Percentiles rank a stretch among this genome's conserved stretches.
These are phyloP conservation scores for Ceyx melanurus DNA, from an alignment of 2,113 vertebrate genomes.

Conservation along the genomic window DNA sequence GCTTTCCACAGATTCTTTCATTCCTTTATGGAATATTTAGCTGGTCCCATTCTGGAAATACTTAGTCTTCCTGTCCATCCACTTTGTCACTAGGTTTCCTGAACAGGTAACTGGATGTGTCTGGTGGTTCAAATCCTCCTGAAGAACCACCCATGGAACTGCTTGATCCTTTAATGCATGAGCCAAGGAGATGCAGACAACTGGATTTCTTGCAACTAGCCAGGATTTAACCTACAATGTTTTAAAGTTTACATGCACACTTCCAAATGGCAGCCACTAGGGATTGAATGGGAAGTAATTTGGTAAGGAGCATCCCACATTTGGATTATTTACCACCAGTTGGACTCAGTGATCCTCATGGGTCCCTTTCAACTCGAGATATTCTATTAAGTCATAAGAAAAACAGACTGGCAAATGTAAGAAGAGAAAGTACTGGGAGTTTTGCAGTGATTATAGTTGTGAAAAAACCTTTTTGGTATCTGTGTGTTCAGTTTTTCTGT, in stretches of 20 bases:
- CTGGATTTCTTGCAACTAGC: background rate
- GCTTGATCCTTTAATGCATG: background rate
- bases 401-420: conserved; percentile 28
- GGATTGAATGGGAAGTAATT: background rate
- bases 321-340: background rate
- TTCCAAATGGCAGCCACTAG: background rate
- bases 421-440: background rate
- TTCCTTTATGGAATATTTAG: background rate
- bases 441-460: background rate
- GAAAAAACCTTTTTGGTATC: conserved; percentile 29
- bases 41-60: background rate
- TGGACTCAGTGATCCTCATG: background rate
- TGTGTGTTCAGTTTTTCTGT: conserved; percentile 32
- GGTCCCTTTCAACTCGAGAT: background rate
- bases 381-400: background rate
- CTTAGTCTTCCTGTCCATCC: background rate
- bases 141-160: background rate
- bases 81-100: background rate
- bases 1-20: background rate
- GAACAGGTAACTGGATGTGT: background rate
- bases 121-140: background rate
- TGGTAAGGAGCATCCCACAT: background rate
- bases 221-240: background rate
- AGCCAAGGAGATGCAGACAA: background rate
- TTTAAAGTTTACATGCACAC: background rate